phyloP scores from a whole-genome alignment of 2,888 invertebrate species.

The Marronus borbonicus region DNA sequence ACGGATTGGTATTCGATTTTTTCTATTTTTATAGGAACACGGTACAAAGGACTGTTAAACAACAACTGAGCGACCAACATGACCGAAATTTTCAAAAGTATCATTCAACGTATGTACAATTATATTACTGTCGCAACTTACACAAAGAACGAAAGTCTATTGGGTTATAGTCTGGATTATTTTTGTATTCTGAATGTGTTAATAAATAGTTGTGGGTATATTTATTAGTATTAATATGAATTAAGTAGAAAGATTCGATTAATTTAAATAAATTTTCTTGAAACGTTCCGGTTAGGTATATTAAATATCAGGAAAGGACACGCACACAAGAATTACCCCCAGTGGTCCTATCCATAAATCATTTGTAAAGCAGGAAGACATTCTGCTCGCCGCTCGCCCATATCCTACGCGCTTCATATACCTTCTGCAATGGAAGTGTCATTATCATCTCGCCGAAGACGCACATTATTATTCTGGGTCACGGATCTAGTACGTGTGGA shows the following conservation, averaged over 20 bases:
- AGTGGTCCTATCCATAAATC: constrained; percentile 37
- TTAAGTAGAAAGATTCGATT: not conserved
- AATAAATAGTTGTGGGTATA: too few species aligned
- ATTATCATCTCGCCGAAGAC: constrained; percentile 31
- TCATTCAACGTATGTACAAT: too few species aligned
- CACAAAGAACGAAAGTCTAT: too few species aligned
- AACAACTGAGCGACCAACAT: too few species aligned
- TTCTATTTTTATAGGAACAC: too few species aligned
- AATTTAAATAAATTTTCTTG: constrained; percentile 16
- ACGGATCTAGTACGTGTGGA: constrained; percentile 37
- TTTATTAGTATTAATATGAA: not conserved
- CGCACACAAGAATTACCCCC: constrained; percentile 29
- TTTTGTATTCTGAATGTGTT: too few species aligned
- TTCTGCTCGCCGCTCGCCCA: constrained; percentile 11
- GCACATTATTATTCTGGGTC: constrained; percentile 40
- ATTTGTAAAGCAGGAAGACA: constrained; percentile 34
- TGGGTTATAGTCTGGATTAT: too few species aligned
- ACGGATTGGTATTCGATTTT: too few species aligned
- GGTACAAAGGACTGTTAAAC: too few species aligned
- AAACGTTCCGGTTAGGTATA: constrained; percentile 21
- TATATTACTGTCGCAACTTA: too few species aligned
- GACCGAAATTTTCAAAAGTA: too few species aligned
- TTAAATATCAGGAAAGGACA: constrained; percentile 17
- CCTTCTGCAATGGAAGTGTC: constrained; percentile 36
- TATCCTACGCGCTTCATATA: constrained; percentile 1